A percentile compares a stretch with the other conserved stretches of the same genome.
These are phyloP conservation scores for Myotis pilosus DNA, from an alignment of 2,797 vertebrate genomes.

Conservation along the genomic window DNA sequence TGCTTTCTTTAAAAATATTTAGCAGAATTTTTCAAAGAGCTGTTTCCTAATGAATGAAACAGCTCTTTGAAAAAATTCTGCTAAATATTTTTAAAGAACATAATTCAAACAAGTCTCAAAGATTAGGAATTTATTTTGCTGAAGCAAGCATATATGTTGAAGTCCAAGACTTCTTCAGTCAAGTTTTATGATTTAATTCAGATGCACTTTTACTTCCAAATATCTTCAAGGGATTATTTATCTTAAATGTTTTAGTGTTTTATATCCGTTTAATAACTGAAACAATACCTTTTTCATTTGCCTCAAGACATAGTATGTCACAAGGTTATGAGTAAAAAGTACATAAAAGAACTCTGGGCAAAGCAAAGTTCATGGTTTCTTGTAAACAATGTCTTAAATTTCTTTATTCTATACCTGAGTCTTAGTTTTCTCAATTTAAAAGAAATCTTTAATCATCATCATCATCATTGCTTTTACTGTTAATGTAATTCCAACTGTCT, in stretches of 20 bases:
- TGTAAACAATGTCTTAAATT: slow-evolving; percentile 62
- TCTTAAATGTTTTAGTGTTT: slow-evolving; percentile 79
- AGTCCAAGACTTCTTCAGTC: not conserved
- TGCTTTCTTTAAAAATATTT: not conserved
- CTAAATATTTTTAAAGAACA: not conserved
- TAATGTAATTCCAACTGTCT: slow-evolving; percentile 94
- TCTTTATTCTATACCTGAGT: slow-evolving; percentile 65
- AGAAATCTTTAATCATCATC: slow-evolving; percentile 76
- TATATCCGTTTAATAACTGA: slow-evolving; percentile 61
- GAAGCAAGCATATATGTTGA: no score
- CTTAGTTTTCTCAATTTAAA: slow-evolving; percentile 62
- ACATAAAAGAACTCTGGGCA: not conserved
- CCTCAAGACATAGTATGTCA: slow-evolving; percentile 36
- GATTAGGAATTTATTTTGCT: not conserved
- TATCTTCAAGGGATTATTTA: not conserved
- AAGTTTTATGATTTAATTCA: slow-evolving; percentile 18
- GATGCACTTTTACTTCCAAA: not conserved
- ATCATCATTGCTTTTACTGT: slow-evolving; percentile 82
- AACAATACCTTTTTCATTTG: slow-evolving; percentile 10
- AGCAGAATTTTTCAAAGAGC: no score
- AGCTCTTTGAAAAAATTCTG: not conserved
- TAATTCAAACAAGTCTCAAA: slow-evolving; percentile 4
- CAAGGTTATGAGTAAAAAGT: not conserved
- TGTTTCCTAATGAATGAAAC: not conserved
- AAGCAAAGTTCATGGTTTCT: slow-evolving; percentile 44